Percentiles rank a stretch among this genome's conserved stretches.
Conservation (phyloP, 2,888 invertebrate species). For the Drosophila subsilvestris region DNA sequence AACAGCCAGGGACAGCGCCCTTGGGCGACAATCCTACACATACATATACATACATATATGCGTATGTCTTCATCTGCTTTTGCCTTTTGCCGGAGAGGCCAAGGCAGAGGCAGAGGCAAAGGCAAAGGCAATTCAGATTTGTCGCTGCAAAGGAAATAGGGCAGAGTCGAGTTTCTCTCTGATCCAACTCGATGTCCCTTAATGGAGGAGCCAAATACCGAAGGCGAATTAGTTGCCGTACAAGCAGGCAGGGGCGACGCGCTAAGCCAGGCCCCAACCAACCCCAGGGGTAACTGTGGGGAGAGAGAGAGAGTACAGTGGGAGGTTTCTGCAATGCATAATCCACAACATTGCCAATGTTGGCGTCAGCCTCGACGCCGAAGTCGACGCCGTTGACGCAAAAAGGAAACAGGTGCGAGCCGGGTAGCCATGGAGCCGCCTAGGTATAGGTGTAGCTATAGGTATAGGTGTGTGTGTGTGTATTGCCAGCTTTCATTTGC, state of each 20-base stretch:
- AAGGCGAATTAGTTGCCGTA: constrained; percentile 35
- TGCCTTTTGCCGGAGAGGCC: neutral
- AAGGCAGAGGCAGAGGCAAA: neutral
- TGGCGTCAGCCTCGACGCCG: constrained; percentile 3
- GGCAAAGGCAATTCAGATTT: neutral
- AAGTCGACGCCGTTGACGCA: constrained; percentile 4
- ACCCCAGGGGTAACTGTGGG: constrained; percentile 4
- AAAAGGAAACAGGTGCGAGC: constrained; percentile 2
- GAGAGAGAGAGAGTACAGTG: neutral
- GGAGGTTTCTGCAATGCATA: neutral
- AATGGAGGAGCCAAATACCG: constrained; percentile 42
- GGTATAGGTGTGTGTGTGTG: neutral
- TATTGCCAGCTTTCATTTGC: constrained; percentile 25
- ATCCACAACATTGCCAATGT: neutral
- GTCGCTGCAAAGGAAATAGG: neutral
- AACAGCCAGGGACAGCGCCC: constrained; percentile 13
- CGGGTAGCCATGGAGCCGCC: constrained; percentile 1
- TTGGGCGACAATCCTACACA: constrained; percentile 9
- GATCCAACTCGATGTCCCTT: constrained; percentile 31
- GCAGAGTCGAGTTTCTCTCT: constrained; percentile 8
- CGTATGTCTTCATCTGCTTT: neutral
- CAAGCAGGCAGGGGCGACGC: constrained; percentile 26
- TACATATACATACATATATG: neutral
- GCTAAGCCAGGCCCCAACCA: constrained; percentile 9
- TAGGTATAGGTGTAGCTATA: neutral